Conservation (phyloP, 2,888 invertebrate species). For the Eupithecia inturbata region DNA sequence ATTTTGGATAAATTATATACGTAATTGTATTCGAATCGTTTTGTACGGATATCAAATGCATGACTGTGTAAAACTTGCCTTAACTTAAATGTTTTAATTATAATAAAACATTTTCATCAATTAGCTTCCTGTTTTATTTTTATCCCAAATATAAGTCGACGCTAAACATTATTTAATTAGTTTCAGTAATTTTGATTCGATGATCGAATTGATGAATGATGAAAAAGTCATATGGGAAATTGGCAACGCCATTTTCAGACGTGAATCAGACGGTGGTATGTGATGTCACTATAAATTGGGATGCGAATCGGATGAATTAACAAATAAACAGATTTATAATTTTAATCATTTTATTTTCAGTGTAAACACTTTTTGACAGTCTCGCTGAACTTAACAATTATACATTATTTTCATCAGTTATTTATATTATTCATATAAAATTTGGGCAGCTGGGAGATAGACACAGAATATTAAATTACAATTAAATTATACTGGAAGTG, state of each 20-base stretch:
- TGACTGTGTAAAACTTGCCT: slow-evolving; percentile 40
- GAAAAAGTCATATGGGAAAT: neutral
- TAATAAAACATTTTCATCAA: slow-evolving; percentile 27
- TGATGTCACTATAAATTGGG: neutral
- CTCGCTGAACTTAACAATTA: slow-evolving; percentile 39
- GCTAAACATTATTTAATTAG: neutral
- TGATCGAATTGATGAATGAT: neutral
- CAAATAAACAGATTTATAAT: slow-evolving; percentile 44
- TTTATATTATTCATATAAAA: slow-evolving; percentile 48
- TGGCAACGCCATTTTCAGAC: neutral
- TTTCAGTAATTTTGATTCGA: neutral
- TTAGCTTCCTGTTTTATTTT: slow-evolving; percentile 2
- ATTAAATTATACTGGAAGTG: neutral
- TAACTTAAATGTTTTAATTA: slow-evolving; percentile 29
- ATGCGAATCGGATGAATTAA: neutral
- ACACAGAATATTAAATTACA: slow-evolving; percentile 11
- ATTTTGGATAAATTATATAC: slow-evolving; percentile 34
- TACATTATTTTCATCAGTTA: slow-evolving; percentile 42
- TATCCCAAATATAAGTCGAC: neutral
- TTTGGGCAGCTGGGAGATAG: slow-evolving; percentile 35
- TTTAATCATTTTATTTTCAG: slow-evolving; percentile 59
- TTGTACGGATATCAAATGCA: slow-evolving; percentile 37
- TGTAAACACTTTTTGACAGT: slow-evolving; percentile 39
- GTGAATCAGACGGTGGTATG: neutral
- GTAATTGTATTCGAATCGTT: slow-evolving; percentile 36